Conservation (phyloP, 2,797 vertebrate genomes). For the Ceryle rudis region DNA sequence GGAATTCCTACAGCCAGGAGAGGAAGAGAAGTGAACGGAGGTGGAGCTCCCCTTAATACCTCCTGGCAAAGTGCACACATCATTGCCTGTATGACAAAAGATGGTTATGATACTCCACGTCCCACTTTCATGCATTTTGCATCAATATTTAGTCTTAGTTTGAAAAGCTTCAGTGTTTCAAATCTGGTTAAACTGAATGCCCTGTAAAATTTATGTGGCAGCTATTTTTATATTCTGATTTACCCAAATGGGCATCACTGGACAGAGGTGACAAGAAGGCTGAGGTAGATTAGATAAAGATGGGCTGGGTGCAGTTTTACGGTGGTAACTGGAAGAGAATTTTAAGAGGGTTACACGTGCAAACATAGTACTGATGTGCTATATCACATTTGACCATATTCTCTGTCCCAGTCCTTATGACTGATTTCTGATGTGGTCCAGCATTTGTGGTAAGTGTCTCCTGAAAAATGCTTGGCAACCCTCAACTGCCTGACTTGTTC, state of each 20-base stretch:
- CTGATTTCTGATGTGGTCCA: not conserved
- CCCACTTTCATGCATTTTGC: not conserved
- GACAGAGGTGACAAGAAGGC: not conserved
- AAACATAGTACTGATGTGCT: not conserved
- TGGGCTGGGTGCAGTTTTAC: not conserved
- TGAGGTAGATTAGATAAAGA: not conserved
- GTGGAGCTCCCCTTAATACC: not conserved
- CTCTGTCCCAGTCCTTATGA: not conserved
- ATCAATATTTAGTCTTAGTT: not conserved
- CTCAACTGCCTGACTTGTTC: not conserved
- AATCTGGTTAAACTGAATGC: not conserved
- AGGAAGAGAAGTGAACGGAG: not conserved
- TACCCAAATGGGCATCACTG: not conserved
- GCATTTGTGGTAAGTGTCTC: not conserved
- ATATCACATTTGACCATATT: not conserved
- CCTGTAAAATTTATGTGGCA: not conserved
- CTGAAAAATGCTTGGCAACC: not conserved
- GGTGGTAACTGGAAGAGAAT: not conserved
- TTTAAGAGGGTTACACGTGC: not conserved
- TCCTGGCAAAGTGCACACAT: not conserved
- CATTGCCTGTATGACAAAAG: not conserved
- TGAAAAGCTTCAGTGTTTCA: not conserved
- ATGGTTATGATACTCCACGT: accelerated
- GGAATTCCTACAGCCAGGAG: not conserved
- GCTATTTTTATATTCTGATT: not conserved